These are phyloP conservation scores for Argyresthia albistria DNA, from an alignment of 2,888 invertebrate species.

Conservation along the genomic window DNA sequence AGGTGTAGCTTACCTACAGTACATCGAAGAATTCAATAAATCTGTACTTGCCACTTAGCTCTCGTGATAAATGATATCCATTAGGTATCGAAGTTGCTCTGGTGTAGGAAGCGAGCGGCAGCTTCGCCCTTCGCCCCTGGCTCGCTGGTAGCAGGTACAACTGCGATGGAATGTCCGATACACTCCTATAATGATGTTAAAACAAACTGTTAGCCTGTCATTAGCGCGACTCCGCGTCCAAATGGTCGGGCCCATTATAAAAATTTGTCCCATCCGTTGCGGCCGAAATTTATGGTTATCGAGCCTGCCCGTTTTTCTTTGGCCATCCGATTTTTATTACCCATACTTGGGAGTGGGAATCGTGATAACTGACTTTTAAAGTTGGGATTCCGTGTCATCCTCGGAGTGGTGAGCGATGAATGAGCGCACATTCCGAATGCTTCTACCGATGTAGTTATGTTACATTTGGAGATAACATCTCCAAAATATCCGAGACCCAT, in stretches of 20 bases:
- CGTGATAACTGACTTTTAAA: constrained; percentile 64
- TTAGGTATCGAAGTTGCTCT: not conserved
- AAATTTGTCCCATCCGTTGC: constrained; percentile 72
- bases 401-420: constrained; percentile 37
- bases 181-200: constrained; percentile 70
- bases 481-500: not conserved
- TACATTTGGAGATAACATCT: constrained; percentile 1
- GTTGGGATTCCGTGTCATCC: constrained; percentile 43
- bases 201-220: constrained; percentile 71
- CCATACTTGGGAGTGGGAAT: constrained; percentile 63
- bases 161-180: constrained; percentile 66
- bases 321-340: constrained; percentile 64
- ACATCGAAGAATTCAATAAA: too few relatives aligned
- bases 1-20: too few relatives aligned
- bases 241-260: constrained; percentile 69
- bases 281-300: constrained; percentile 69
- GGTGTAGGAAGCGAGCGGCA: too few relatives aligned
- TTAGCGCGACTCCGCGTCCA: constrained; percentile 60
- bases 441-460: constrained; percentile 11
- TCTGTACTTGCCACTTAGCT: too few relatives aligned
- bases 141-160: constrained; percentile 29
- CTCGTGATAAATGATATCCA: too few relatives aligned
- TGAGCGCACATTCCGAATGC: constrained; percentile 23
- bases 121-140: not conserved
- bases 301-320: constrained; percentile 59